Base-by-base conservation (phyloP, 2,888 invertebrate genomes). In the Leistus spinibarbis region DNA sequence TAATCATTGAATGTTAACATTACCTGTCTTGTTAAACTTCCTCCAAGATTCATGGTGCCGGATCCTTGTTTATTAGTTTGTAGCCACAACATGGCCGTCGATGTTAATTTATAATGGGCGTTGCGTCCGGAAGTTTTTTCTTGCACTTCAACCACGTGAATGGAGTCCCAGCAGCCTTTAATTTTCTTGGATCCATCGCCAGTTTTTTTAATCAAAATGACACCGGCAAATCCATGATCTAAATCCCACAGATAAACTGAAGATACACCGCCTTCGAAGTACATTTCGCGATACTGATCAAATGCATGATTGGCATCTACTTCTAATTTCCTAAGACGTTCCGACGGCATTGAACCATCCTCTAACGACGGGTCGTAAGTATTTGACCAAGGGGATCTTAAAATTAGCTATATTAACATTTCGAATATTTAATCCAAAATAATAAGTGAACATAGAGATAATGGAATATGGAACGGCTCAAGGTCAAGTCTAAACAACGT, bases 201-300 rank as follows among this genome's bases (percentile, higher is more conserved):
- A 0, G 97, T 97, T 87, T 99, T 99, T 86, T 99, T 99, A 82
- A 99, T 99, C 81, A 99, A 89, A 83, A 99, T 98, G 56, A 98
- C 99, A 80, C 97, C 94, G 79, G 97, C 99, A 89, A 99, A 99
- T 3, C 99, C 99, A 86, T 96, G 95, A 84, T 99, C 99, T 85
- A 99, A 89, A 83, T 99, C 99, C 99, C 99, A 99, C 78, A 99
- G 89, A 86, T 99, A 99, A 2, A 99, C 99, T 4, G 99, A 99
- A 17, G 99, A 99, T 0, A 99, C 98, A 0, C 99, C 99, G 71
- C 99, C 99, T 86, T 99, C 99, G 85, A 97, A 99, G 86, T 99
- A 99, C 94, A 99, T 95, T 86, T 99, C 99, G 83, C 98, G 92
- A 85, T 99, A 99, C 83, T 97, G 97, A 86, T 99, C 98, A 85